These are phyloP conservation scores for Corythornis vintsioides DNA, from an alignment of 2,113 vertebrate genomes.

Conservation along the genomic window DNA sequence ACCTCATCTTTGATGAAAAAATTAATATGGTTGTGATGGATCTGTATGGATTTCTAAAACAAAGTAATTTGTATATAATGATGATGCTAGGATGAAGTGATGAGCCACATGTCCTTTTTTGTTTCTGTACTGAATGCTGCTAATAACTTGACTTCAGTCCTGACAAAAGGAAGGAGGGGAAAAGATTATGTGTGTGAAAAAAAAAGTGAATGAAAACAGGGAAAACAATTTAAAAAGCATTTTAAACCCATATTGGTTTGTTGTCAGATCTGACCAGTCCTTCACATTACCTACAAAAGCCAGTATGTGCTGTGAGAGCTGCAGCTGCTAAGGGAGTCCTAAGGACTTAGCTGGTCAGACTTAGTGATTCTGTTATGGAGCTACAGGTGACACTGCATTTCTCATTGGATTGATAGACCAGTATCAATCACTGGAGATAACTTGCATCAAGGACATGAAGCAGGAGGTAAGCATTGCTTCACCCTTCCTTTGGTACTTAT, in stretches of 20 bases:
- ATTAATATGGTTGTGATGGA: neutral
- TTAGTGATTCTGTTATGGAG: neutral
- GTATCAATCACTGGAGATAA: neutral
- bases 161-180: neutral
- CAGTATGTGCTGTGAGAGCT: neutral
- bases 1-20: neutral
- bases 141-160: neutral
- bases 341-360: accelerated
- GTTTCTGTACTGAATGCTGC: neutral
- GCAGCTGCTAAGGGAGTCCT: neutral
- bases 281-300: neutral
- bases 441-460: neutral
- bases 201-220: neutral
- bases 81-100: neutral
- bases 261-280: neutral
- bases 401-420: neutral
- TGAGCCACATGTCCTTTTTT: neutral
- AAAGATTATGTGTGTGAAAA: neutral
- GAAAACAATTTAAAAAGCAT: neutral
- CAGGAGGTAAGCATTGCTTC: neutral
- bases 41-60: neutral
- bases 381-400: neutral
- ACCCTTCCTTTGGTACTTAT: neutral
- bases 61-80: neutral
- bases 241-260: neutral